phyloP scores from a whole-genome alignment of 2,797 vertebrate species.

The Chrysocyon brachyurus region DNA sequence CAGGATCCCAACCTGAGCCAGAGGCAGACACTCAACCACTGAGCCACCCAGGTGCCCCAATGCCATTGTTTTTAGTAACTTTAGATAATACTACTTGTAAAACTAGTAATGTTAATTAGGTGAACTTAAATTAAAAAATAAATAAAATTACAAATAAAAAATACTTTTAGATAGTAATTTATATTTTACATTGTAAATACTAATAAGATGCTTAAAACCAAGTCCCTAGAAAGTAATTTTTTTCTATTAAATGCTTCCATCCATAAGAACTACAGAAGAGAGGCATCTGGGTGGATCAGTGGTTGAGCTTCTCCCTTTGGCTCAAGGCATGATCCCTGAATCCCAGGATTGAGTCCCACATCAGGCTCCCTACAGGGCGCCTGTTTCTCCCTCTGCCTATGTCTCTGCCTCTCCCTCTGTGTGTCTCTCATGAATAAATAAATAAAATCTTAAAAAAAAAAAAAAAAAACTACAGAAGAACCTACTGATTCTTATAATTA shows the following conservation, averaged over 20 bases:
- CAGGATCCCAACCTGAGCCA: too few species aligned
- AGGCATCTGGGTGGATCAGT: too few species aligned
- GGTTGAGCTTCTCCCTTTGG: too few species aligned
- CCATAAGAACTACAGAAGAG: slow-evolving; percentile 37
- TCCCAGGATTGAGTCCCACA: too few species aligned
- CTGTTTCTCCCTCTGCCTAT: too few species aligned
- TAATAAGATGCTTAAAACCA: neutral
- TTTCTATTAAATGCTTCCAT: neutral
- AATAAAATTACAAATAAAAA: neutral
- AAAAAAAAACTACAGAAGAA: neutral
- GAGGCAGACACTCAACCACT: too few species aligned
- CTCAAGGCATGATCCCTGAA: too few species aligned
- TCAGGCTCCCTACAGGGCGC: too few species aligned
- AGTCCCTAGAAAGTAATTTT: neutral
- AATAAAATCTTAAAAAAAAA: too few species aligned
- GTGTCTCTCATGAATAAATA: too few species aligned
- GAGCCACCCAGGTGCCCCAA: too few species aligned
- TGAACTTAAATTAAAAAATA: neutral
- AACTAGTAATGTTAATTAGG: neutral
- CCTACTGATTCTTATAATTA: neutral
- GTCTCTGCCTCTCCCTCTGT: too few species aligned
- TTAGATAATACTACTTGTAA: neutral
- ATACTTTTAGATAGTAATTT: neutral
- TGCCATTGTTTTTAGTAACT: slow-evolving; percentile 16
- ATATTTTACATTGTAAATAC: neutral